Evolutionary conservation across 2,797 vertebrate species (phyloP).

Genomic region (Acipenser oxyrinchus): DNA sequence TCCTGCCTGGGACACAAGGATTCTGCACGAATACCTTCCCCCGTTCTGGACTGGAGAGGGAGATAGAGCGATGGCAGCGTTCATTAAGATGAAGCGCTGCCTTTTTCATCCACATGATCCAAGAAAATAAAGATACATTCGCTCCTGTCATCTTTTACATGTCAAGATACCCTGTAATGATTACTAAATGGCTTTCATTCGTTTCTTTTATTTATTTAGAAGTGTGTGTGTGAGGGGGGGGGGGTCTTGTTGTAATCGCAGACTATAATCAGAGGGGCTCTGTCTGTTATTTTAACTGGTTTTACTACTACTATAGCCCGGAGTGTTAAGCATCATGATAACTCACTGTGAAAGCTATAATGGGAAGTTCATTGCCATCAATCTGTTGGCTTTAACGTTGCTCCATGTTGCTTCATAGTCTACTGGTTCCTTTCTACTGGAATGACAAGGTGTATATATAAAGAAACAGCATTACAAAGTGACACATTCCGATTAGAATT

Average conservation of each 20-base stretch:
- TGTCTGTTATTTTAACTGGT: constrained; percentile 25
- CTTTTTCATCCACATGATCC: constrained; percentile 42
- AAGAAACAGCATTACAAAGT: no score
- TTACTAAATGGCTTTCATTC: constrained; percentile 49
- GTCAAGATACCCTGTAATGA: constrained; percentile 43
- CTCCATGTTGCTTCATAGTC: no score
- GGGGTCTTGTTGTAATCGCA: constrained; percentile 20
- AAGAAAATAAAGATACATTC: constrained; percentile 52
- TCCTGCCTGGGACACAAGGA: constrained; percentile 27
- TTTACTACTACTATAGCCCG: constrained; percentile 29
- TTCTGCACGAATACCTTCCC: constrained; percentile 15
- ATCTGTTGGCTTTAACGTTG: no score
- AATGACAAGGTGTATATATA: no score
- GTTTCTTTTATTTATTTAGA: constrained; percentile 21
- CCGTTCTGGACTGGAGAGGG: constrained; percentile 18
- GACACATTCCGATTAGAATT: no score
- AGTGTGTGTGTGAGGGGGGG: not conserved
- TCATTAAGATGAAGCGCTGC: constrained; percentile 37
- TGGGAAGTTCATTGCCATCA: no score
- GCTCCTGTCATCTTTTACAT: constrained; percentile 41
- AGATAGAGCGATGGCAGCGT: constrained; percentile 34
- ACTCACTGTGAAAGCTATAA: no score
- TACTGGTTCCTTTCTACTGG: no score
- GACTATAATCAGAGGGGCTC: constrained; percentile 19
- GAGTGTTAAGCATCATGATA: not conserved